phyloP scores from a whole-genome alignment of 2,888 invertebrate genomes.

The Dysmachus trigonus region DNA sequence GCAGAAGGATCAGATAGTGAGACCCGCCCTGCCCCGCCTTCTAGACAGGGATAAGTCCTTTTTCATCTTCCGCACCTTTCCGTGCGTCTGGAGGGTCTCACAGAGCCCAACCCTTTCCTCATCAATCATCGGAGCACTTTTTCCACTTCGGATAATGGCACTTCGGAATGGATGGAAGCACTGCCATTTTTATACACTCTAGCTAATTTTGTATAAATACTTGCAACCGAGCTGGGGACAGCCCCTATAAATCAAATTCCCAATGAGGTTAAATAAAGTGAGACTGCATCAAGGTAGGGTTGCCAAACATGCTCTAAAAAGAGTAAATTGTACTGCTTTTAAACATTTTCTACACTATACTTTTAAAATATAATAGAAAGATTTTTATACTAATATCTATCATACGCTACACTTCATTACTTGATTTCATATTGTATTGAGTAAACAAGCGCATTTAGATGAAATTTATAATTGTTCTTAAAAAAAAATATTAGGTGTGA shows the following conservation, averaged over 20 bases:
- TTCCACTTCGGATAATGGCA: neutral
- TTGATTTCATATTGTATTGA: too few species aligned
- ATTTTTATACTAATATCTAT: too few species aligned
- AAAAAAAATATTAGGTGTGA: too few species aligned
- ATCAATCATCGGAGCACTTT: conserved; percentile 19
- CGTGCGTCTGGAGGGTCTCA: neutral
- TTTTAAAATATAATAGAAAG: too few species aligned
- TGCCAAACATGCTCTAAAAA: too few species aligned
- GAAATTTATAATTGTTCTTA: too few species aligned
- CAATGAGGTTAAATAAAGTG: conserved; percentile 2
- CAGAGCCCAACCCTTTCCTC: conserved; percentile 12
- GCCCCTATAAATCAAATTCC: conserved; percentile 25
- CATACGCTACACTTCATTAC: too few species aligned
- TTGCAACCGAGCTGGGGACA: neutral
- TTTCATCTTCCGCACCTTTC: neutral
- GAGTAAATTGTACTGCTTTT: too few species aligned
- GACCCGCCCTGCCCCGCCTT: neutral
- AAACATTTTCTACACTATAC: too few species aligned
- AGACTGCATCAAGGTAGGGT: neutral
- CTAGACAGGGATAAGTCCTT: neutral
- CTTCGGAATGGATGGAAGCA: neutral
- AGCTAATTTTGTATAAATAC: conserved; percentile 35
- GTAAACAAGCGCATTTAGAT: too few species aligned
- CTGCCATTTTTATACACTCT: conserved; percentile 19
- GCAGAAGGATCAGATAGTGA: neutral